Percentiles rank a stretch among this genome's conserved stretches.
Evolutionary conservation across 2,113 vertebrate genomes (phyloP).

Genomic region (Sigmodon hispidus): DNA sequence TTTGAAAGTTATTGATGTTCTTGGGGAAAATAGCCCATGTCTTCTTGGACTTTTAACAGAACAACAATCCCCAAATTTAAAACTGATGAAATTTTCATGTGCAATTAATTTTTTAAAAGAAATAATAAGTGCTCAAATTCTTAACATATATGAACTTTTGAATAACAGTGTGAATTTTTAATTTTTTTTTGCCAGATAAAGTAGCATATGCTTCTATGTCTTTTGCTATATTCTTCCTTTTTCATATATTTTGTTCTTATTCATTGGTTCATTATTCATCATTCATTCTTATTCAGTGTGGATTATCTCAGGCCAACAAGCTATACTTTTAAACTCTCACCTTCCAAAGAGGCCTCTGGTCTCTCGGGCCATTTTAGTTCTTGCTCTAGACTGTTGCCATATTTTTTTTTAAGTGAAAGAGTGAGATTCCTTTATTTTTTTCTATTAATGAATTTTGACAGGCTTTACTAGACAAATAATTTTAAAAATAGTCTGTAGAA

Average conservation of each 20-base stretch:
- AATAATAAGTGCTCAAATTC: background rate
- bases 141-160: background rate
- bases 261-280: no score
- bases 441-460: background rate
- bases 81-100: background rate
- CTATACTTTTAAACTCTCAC: background rate
- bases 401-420: background rate
- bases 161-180: background rate
- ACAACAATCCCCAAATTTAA: background rate
- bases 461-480: background rate
- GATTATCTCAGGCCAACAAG: background rate
- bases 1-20: background rate
- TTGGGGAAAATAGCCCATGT: background rate
- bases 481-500: slow-evolving; percentile 15
- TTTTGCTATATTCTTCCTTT: background rate
- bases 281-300: background rate
- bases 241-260: background rate
- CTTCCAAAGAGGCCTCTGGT: background rate
- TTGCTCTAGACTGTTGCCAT: background rate
- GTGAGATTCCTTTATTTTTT: background rate
- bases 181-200: background rate
- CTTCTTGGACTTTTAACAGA: background rate
- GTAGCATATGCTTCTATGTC: background rate
- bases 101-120: background rate
- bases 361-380: background rate